Evolutionary conservation across 2,113 vertebrate species (phyloP).

Genomic region (Oryzias javanicus): DNA sequence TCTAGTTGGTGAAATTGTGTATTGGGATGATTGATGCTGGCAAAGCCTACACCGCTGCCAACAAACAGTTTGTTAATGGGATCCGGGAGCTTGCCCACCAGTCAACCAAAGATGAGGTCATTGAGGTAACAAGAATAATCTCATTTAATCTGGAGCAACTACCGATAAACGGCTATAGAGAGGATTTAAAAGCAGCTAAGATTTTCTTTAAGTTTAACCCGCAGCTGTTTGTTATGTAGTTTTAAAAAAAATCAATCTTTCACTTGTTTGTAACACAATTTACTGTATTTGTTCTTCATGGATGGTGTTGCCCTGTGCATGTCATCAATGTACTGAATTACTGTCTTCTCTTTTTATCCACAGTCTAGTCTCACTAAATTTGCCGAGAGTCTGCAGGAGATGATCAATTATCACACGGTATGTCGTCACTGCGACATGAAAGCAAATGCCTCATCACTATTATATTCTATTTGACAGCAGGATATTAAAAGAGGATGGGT

Average conservation of each 20-base stretch:
- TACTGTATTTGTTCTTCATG: not conserved
- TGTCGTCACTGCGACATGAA: slow-evolving; percentile 60
- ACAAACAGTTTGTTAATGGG: slow-evolving; percentile 95
- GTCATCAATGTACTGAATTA: slow-evolving; percentile 1
- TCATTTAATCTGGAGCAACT: not conserved
- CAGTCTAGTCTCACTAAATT: slow-evolving; percentile 92
- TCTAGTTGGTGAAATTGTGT: slow-evolving; percentile 94
- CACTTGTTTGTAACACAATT: not conserved
- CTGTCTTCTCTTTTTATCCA: slow-evolving; percentile 32
- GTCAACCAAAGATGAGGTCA: slow-evolving; percentile 89
- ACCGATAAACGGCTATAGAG: not conserved
- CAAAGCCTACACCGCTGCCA: slow-evolving; percentile 94
- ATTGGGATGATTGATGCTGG: slow-evolving; percentile 98
- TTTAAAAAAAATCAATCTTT: too few species aligned
- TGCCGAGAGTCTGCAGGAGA: slow-evolving; percentile 95
- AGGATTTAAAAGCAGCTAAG: not conserved
- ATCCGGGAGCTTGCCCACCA: slow-evolving; percentile 94
- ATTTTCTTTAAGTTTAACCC: too few species aligned
- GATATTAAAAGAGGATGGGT: slow-evolving; percentile 31
- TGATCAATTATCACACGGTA: slow-evolving; percentile 98
- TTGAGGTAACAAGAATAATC: slow-evolving; percentile 84
- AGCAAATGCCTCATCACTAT: slow-evolving; percentile 22
- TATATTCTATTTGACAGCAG: not conserved
- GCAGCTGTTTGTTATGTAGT: too few species aligned
- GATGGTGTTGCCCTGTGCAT: not conserved